phyloP scores from a whole-genome alignment of 1,140 invertebrate species.

The Polyergus mexicanus region DNA sequence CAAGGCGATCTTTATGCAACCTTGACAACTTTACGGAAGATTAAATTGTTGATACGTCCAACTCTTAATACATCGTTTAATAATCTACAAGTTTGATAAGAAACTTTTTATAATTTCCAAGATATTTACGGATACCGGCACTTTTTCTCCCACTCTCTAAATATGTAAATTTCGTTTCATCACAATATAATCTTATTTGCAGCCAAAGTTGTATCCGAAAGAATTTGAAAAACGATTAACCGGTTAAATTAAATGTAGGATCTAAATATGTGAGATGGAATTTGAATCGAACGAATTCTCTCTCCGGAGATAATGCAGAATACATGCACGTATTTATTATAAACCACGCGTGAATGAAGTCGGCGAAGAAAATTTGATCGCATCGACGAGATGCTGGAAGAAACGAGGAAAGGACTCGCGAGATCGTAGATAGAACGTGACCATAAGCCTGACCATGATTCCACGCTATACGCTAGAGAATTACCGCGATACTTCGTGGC shows the following conservation, averaged over 20 bases:
- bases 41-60: no score
- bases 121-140: no score
- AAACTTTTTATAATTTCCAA: no score
- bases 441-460: conserved; percentile 63
- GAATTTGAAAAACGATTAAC: not conserved
- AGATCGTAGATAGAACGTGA: conserved; percentile 66
- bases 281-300: not conserved
- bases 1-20: no score
- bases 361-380: conserved; percentile 40
- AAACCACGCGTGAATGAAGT: conserved; percentile 21
- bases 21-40: no score
- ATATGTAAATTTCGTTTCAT: no score
- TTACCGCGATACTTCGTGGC: conserved; percentile 31
- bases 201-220: no score
- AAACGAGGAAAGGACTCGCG: conserved; percentile 41
- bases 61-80: no score
- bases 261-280: not conserved
- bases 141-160: no score
- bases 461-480: conserved; percentile 37
- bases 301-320: not conserved
- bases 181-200: no score
- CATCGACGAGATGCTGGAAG: conserved; percentile 2
- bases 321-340: not conserved
- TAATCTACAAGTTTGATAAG: no score
- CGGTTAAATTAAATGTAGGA: no score